Evolutionary conservation across 2,888 invertebrate genomes (phyloP).

Genomic region (Lasioglossum oenotherae): DNA sequence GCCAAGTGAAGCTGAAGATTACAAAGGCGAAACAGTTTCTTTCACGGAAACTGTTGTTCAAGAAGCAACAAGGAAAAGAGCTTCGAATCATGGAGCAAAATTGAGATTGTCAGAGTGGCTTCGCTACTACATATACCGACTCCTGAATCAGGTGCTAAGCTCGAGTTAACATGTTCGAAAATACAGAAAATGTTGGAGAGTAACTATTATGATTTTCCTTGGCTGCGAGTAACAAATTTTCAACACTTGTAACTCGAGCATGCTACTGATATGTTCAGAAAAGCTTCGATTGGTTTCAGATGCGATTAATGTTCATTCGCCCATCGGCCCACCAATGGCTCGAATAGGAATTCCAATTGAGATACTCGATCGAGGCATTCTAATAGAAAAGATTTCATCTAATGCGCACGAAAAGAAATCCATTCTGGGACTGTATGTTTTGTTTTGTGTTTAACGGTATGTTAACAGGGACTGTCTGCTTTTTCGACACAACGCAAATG

Average conservation of each 20-base stretch:
- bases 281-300: background rate
- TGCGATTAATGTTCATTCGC: background rate
- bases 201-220: background rate
- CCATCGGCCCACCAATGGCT: background rate
- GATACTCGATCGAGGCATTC: background rate
- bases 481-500: background rate
- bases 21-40: background rate
- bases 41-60: background rate
- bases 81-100: background rate
- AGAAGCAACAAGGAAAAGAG: background rate
- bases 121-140: background rate
- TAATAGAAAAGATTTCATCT: background rate
- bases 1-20: background rate
- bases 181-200: background rate
- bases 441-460: background rate
- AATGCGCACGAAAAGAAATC: background rate
- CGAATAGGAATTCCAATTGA: background rate
- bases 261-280: background rate
- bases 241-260: background rate
- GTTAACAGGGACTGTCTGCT: constrained; percentile 5
- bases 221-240: background rate
- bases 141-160: background rate
- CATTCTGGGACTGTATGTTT: background rate
- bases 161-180: background rate
- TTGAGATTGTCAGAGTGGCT: background rate